Base-by-base conservation (phyloP, 2,888 invertebrate genomes). In the Octonoba sinensis region DNA sequence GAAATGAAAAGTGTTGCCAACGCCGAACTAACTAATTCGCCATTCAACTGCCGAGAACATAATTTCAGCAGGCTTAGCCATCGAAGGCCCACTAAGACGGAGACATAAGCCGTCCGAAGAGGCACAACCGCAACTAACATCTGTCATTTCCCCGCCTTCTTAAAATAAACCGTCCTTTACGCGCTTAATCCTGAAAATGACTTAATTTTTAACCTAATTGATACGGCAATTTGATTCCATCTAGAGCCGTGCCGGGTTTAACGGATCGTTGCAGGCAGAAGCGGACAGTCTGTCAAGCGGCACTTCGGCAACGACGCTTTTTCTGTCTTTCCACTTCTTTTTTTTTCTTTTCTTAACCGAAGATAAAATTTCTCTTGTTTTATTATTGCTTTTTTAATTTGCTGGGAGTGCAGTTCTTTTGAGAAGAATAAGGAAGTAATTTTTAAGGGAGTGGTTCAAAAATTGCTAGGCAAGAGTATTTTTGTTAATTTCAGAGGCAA, bases 181-280 rank as follows among this genome's bases (percentile, higher is more conserved):
- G 66, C 56, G n/a, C 24, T 3, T 79, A 79, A 79, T 81, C 79
- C 73, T 56, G n/a, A 24, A 54, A 81, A 79, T 73, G 73, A 74
- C 79, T 74, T 74, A 81, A 81, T 81, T 81, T 73, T 73, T 73
- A 81, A 81, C 79, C 79, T 73, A 81, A 81, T 81, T 74, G 79
- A 74, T 74, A 69, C 73, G 79, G 72, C 73, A 62, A 56, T 64
- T 70, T 70, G 64, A 70, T 62, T 69, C 70, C 76, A 51, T 24
- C 16, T 60, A 20, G 49, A 54, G 51, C 72, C 44, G 15, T 15
- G n/a, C n/a, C 4, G 76, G 64, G 20, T 77, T 77, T 70, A 70
- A 64, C 64, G 75, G 75, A 75, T 75, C 75, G 75, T 75, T 70
- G 47, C 22, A 47, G 47, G 65, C 64, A 22, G 51, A 44, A 44